A percentile compares a stretch with the other conserved stretches of the same genome.
phyloP scores from a whole-genome alignment of 2,888 invertebrate species.

The Rhagonycha fulva region DNA sequence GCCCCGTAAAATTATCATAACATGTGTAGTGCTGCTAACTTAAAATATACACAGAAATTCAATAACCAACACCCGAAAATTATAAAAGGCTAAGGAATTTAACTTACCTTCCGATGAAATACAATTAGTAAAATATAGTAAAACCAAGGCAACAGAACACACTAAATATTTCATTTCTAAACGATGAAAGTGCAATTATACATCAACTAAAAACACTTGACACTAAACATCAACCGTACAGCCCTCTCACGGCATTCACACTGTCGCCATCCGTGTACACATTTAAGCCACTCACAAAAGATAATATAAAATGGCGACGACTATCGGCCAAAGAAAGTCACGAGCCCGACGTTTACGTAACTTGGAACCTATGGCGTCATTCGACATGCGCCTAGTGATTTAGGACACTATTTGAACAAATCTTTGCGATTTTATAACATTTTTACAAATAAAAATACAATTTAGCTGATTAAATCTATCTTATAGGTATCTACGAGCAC shows the following conservation, averaged over 20 bases:
- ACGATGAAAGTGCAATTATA: slow-evolving; percentile 34
- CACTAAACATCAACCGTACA: slow-evolving; percentile 33
- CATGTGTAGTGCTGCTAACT: not conserved
- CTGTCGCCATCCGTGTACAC: slow-evolving; percentile 40
- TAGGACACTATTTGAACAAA: slow-evolving; percentile 18
- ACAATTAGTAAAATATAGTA: slow-evolving; percentile 45
- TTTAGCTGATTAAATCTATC: not conserved
- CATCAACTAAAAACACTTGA: slow-evolving; percentile 30
- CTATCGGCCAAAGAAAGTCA: slow-evolving; percentile 48
- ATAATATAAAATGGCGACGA: slow-evolving; percentile 49
- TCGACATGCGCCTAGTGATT: slow-evolving; percentile 27
- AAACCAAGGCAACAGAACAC: slow-evolving; percentile 46
- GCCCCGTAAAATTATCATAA: not conserved
- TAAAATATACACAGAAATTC: slow-evolving; percentile 3
- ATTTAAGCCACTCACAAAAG: slow-evolving; percentile 44
- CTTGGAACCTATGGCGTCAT: slow-evolving; percentile 34
- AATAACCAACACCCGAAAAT: slow-evolving; percentile 20
- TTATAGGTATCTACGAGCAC: not conserved
- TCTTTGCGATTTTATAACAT: not conserved
- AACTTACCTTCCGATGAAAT: slow-evolving; percentile 43
- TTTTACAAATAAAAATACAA: slow-evolving; percentile 2
- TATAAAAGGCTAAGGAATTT: slow-evolving; percentile 1
- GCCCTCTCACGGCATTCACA: slow-evolving; percentile 42
- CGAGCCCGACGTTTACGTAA: slow-evolving; percentile 50
- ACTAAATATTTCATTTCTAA: slow-evolving; percentile 50